Evolutionary conservation across 1,140 invertebrate genomes (phyloP).

Genomic region (Chironomus tepperi): DNA sequence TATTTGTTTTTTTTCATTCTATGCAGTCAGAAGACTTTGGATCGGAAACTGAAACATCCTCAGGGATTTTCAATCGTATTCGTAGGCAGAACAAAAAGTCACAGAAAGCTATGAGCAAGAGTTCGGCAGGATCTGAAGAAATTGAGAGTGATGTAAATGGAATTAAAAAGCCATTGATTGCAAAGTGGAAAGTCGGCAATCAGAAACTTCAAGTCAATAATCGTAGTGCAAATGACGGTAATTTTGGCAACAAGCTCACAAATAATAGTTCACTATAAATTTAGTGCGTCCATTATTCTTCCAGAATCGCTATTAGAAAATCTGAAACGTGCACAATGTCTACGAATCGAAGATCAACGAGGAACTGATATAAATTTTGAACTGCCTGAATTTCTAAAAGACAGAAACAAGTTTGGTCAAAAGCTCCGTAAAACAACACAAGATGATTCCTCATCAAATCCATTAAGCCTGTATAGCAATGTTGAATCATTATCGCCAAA

Average conservation of each 20-base stretch:
- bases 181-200: constrained; percentile 54
- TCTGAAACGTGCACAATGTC: constrained; percentile 62
- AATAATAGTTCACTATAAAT: no score
- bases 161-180: constrained; percentile 51
- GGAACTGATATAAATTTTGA: constrained; percentile 74
- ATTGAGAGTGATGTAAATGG: constrained; percentile 26
- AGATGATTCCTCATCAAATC: constrained; percentile 29
- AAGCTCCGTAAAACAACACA: constrained; percentile 30
- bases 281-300: background rate
- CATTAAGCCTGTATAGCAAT: constrained; percentile 26
- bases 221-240: constrained; percentile 59
- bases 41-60: constrained; percentile 53
- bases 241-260: constrained; percentile 27
- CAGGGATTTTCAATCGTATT: constrained; percentile 59
- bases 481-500: background rate
- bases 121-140: background rate
- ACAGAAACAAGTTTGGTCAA: constrained; percentile 41
- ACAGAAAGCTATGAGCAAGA: constrained; percentile 30
- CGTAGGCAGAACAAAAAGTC: constrained; percentile 41
- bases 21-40: constrained; percentile 60
- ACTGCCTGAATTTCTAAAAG: constrained; percentile 68
- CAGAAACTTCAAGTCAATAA: constrained; percentile 56
- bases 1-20: constrained; percentile 37
- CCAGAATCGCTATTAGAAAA: constrained; percentile 62
- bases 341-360: constrained; percentile 69